Percentiles rank a stretch among this genome's conserved stretches.
These are phyloP conservation scores for Drosophila suzukii DNA, from an alignment of 1,140 invertebrate species.

Conservation along the genomic window DNA sequence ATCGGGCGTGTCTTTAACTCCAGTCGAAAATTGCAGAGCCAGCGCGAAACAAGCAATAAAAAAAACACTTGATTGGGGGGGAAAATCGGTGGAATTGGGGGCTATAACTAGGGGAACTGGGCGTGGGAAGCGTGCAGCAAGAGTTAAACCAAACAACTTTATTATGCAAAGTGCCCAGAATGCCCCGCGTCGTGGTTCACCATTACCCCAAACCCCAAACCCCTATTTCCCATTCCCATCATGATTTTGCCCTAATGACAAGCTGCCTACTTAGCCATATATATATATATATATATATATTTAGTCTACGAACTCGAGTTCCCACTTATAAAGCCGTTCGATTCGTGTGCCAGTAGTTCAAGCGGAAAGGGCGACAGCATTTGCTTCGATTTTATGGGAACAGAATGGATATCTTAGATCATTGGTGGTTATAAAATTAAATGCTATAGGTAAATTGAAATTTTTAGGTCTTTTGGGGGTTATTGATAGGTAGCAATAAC, in stretches of 20 bases:
- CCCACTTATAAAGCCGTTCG: slow-evolving; percentile 7
- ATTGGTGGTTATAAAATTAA: not conserved
- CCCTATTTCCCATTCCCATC: slow-evolving; percentile 31
- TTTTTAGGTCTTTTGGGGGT: no score
- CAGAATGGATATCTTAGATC: not conserved
- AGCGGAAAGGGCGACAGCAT: slow-evolving; percentile 26
- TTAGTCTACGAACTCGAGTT: slow-evolving; percentile 14
- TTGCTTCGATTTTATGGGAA: slow-evolving; percentile 32
- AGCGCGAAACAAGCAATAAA: slow-evolving; percentile 43
- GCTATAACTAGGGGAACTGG: slow-evolving; percentile 20
- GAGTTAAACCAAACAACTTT: slow-evolving; percentile 60
- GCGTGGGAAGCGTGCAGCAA: slow-evolving; percentile 56
- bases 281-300: not conserved
- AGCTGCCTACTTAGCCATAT: slow-evolving; percentile 45
- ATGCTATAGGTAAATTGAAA: not conserved
- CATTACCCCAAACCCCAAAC: slow-evolving; percentile 2
- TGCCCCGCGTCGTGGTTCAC: slow-evolving; percentile 21
- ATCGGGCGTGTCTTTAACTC: slow-evolving; percentile 15
- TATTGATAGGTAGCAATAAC: no score
- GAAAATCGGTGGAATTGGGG: not conserved
- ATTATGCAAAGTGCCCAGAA: slow-evolving; percentile 69
- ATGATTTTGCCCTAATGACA: slow-evolving; percentile 47
- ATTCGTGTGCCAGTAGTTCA: slow-evolving; percentile 22
- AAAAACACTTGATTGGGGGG: slow-evolving; percentile 56
- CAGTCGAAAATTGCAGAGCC: slow-evolving; percentile 36